Base-by-base conservation (phyloP, 2,797 vertebrate species). In the Brachyrhaphis roseni region DNA sequence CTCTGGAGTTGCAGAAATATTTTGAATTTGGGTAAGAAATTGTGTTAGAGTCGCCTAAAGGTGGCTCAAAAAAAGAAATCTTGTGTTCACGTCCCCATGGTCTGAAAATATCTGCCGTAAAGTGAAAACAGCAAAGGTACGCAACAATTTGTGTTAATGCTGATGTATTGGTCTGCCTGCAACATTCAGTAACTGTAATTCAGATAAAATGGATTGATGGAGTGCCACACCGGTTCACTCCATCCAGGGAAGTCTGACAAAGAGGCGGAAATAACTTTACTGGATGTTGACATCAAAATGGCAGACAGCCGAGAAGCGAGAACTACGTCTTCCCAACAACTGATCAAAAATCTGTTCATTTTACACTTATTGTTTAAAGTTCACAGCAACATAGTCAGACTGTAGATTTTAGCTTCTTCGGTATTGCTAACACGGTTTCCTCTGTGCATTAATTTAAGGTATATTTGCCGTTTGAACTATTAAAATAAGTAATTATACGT, bases 1-100 rank as follows among this genome's bases (percentile, higher is more conserved):
- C 62, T 81, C 76, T 84, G 43, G 72, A 71, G 41, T 59, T 57
- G 31, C 7, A 73, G 20, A 77, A 76, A 75, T 79, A 26, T 79
- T 81, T 88, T 78, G 76, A 84, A 78, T 78, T 74, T 47, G 23
- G 15, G 26, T 41, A 72, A 70, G 49, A 51, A 81, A 68, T 62
- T n/a, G 36, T 49, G 23, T 72, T 23, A 72, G 12, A 74, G 39
- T 31, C 79, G 53, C 59, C 57, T 81, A 15, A 34, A 82, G 57
- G 18, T 57, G 47, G 16, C 49, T 76, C 23, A 80, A 28, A 20
- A 26, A 16, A 4, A 43, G 4, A 41, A 53, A 43, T 80, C 0
- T 64, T 77, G 39, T 64, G 62, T 46, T 74, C 34, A 76, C 3
- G 41, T 83, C 43, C 73, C 13, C 0, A 43, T 74, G 80, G 75